Evolutionary conservation across 2,888 invertebrate species (phyloP).

Genomic region (Drosophila helvetica): DNA sequence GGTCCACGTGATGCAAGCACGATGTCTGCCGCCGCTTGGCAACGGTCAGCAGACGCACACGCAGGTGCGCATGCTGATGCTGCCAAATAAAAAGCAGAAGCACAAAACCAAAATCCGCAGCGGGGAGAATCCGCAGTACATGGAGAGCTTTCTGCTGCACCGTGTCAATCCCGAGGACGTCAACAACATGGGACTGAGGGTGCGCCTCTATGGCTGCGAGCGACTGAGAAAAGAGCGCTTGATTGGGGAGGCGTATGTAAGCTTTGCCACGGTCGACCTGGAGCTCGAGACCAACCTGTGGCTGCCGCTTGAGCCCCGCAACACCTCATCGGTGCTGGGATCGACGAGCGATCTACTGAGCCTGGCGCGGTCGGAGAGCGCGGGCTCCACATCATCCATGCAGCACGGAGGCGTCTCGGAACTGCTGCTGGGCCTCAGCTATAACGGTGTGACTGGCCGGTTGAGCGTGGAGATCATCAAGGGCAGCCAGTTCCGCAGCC

Average conservation of each 20-base stretch:
- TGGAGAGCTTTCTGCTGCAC: conserved; percentile 95
- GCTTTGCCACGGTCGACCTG: conserved; percentile 94
- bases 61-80: conserved; percentile 92
- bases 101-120: conserved; percentile 96
- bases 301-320: conserved; percentile 92
- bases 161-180: conserved; percentile 98
- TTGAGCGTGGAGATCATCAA: conserved; percentile 93
- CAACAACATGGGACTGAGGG: conserved; percentile 94
- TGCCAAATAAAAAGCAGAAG: conserved; percentile 96
- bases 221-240: conserved; percentile 95
- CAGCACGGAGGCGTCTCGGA: conserved; percentile 96
- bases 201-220: conserved; percentile 96
- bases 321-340: conserved; percentile 85
- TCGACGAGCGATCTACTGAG: conserved; percentile 88
- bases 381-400: conserved; percentile 96
- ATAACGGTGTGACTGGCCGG: conserved; percentile 96
- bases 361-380: conserved; percentile 95
- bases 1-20: conserved; percentile 94
- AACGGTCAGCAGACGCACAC: conserved; percentile 88
- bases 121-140: conserved; percentile 95
- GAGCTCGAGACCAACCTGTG: conserved; percentile 96
- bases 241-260: conserved; percentile 95
- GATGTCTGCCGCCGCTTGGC: conserved; percentile 90
- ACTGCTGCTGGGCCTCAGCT: conserved; percentile 93
- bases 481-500: conserved; percentile 89